Evolutionary conservation across 2,113 vertebrate genomes (phyloP).

Genomic region (Mesembrinibis cayennensis): DNA sequence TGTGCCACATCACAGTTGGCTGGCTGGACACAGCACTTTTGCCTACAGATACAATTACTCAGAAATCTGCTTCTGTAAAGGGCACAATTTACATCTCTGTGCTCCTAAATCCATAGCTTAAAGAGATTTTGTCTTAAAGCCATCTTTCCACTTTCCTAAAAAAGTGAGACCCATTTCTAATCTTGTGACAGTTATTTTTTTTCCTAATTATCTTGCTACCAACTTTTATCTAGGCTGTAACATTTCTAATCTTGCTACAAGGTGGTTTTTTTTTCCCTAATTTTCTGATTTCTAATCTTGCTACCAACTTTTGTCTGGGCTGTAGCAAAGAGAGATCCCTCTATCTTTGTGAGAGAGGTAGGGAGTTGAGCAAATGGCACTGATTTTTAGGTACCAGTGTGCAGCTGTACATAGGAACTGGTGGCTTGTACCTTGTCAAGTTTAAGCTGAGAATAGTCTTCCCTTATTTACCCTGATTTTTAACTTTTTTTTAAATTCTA

Average conservation of each 20-base stretch:
- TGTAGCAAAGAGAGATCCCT: neutral
- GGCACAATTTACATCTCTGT: neutral
- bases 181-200: neutral
- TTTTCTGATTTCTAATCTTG: neutral
- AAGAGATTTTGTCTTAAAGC: neutral
- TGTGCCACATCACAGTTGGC: neutral
- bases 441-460: neutral
- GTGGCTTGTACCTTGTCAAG: neutral
- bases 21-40: fast-evolving
- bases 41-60: neutral
- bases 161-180: neutral
- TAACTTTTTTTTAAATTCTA: neutral
- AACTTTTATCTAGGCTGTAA: no score
- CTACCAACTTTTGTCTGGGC: neutral
- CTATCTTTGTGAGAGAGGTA: neutral
- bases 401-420: neutral
- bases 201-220: neutral
- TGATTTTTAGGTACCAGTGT: neutral
- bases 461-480: neutral
- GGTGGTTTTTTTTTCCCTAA: fast-evolving
- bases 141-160: neutral
- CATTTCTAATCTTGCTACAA: neutral
- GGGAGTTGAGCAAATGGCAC: fast-evolving
- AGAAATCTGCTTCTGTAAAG: neutral
- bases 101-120: neutral